These are phyloP conservation scores for Acronicta psi DNA, from an alignment of 2,888 invertebrate species.

Conservation along the genomic window DNA sequence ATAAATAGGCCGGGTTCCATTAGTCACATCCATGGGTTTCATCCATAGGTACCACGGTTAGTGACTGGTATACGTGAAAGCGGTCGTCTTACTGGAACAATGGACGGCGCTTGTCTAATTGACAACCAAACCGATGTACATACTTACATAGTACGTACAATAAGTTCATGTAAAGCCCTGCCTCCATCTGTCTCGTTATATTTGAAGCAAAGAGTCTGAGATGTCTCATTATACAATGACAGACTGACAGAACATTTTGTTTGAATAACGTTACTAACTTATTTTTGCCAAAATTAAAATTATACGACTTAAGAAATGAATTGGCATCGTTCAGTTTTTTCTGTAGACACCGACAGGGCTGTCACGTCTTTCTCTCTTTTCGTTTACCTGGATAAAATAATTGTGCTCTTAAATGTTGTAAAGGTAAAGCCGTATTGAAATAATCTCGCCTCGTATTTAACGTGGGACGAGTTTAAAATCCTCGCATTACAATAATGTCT, in stretches of 20 bases:
- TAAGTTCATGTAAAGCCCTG: slow-evolving; percentile 31
- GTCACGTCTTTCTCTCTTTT: background rate
- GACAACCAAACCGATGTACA: slow-evolving; percentile 24
- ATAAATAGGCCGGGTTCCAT: no score
- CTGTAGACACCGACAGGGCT: background rate
- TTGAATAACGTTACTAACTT: slow-evolving; percentile 7
- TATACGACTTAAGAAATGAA: background rate
- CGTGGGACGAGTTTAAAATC: slow-evolving; percentile 1
- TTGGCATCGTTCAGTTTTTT: slow-evolving; percentile 1
- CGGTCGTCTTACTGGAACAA: slow-evolving; percentile 32
- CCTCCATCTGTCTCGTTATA: slow-evolving; percentile 44
- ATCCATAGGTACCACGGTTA: slow-evolving; percentile 19
- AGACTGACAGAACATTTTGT: slow-evolving; percentile 23
- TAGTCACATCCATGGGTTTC: background rate
- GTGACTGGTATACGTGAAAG: slow-evolving; percentile 17
- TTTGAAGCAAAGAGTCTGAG: slow-evolving; percentile 17
- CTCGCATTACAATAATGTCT: slow-evolving; percentile 14
- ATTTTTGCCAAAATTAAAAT: background rate
- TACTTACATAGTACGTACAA: no score
- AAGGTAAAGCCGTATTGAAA: background rate
- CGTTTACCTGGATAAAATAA: background rate
- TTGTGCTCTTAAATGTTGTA: background rate
- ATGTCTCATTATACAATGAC: slow-evolving; percentile 14
- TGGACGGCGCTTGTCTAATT: slow-evolving; percentile 39
- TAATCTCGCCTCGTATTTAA: background rate